Percentiles rank a stretch among this genome's conserved stretches.
Conservation (phyloP, 2,113 vertebrate species). For the Myxocyprinus asiaticus region DNA sequence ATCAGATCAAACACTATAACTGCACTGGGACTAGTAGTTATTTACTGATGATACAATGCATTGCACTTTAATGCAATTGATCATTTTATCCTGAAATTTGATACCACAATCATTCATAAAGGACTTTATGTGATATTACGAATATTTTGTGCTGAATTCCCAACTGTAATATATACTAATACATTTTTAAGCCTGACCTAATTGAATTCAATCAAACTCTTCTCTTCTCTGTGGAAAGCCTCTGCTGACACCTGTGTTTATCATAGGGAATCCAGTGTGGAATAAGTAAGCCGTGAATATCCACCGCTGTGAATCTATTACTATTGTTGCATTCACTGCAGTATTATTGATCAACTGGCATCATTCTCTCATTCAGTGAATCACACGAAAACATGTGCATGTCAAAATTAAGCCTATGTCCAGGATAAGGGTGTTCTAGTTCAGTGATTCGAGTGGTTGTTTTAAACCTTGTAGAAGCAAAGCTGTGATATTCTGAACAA, state of each 20-base stretch:
- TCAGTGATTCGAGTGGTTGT: no score
- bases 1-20: background rate
- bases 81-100: no score
- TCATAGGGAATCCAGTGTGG: slow-evolving; percentile 16
- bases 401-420: no score
- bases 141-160: background rate
- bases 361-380: no score
- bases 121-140: background rate
- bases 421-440: no score
- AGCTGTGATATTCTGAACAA: background rate
- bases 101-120: no score
- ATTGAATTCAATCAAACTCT: slow-evolving; percentile 4
- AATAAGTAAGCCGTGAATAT: slow-evolving; percentile 35
- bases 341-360: slow-evolving; percentile 43
- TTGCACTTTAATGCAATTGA: background rate
- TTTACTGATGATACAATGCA: background rate
- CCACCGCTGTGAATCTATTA: slow-evolving; percentile 45
- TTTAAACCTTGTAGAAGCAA: background rate
- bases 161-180: no score
- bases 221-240: background rate
- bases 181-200: background rate
- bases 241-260: slow-evolving; percentile 34
- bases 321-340: slow-evolving; percentile 45
- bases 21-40: background rate
- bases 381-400: no score